Evolutionary conservation across 2,797 vertebrate species (phyloP), one percentile per base, ranked within the genome.

Genomic region (Hoplostethus mediterraneus): DNA sequence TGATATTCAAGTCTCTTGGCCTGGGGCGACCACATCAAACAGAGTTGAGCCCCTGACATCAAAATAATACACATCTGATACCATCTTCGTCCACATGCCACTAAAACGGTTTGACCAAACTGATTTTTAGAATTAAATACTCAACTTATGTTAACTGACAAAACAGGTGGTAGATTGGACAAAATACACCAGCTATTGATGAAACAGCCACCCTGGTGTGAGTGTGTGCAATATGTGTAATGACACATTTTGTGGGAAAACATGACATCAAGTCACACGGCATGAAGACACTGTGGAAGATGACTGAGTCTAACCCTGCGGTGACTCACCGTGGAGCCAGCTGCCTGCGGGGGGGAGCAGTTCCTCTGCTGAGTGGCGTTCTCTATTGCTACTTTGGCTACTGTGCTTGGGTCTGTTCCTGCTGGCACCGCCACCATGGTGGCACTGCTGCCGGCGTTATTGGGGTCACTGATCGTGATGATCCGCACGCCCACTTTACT

Each of bases 371-470:
- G 98, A 88, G 94, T 95, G 95, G 97, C 96, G 81, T 96, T 99
- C 94, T 98, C 98, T 96, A 99, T 98, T 96, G 98, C 98, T 98
- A 98, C 98, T 98, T 99, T 99, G 88, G 98, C 97, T 97, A 99
- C 97, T 93, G 98, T 98, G 96, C 96, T 99, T 93, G 97, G 96
- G 95, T 99, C 97, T 59, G 97, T 96, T 87, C 97, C 98, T 55
- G 97, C 98, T 63, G 98, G 98, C 87, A 99, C 98, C 0, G 98
- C 98, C 93, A 99, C 98, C 98, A 99, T 99, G 25, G 97, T 99
- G 90, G 98, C 93, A 49, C 96, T 97, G 94, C 96, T 97, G 93
- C 98, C 97, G 80, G 97, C 97, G 52, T 99, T 99, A 93, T 99
- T 99, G 86, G 98, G 98, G 95, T 99, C 98, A 68, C 96, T 99